phyloP scores from a whole-genome alignment of 2,113 vertebrate species.

The Plecotus auritus region DNA sequence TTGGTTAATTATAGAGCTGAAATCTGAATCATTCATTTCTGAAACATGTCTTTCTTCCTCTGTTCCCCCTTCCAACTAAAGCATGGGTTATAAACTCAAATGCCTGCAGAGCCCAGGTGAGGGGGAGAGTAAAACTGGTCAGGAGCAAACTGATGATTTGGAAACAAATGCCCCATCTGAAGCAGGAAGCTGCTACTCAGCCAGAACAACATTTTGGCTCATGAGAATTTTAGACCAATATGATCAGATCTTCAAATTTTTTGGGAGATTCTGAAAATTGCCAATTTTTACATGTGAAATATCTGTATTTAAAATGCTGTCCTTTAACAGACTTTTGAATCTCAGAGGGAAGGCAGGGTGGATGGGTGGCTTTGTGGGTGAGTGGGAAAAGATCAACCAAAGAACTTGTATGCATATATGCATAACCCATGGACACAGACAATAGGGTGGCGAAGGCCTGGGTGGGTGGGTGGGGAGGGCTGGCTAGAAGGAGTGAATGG shows the following conservation, averaged over 20 bases:
- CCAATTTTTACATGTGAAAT: background rate
- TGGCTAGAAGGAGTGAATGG: too few relatives aligned
- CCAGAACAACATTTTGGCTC: background rate
- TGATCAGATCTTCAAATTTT: background rate
- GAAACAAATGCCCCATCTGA: background rate
- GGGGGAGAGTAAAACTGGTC: background rate
- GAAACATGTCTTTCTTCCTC: background rate
- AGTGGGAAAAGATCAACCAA: too few relatives aligned
- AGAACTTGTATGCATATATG: too few relatives aligned
- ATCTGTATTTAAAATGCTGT: background rate
- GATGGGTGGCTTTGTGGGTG: too few relatives aligned
- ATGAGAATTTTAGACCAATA: background rate
- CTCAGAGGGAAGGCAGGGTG: too few relatives aligned
- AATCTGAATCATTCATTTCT: background rate
- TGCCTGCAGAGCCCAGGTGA: background rate
- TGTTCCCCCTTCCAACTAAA: background rate
- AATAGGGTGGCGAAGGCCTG: too few relatives aligned
- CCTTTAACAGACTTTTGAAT: too few relatives aligned
- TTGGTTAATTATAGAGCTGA: background rate
- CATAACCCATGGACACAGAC: too few relatives aligned
- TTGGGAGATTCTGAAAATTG: background rate
- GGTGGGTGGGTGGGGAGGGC: too few relatives aligned
- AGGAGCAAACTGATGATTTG: background rate
- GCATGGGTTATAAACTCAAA: background rate
- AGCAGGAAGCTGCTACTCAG: background rate